Conservation (phyloP, 2,888 invertebrate species). For the Blastobasis adustella region DNA sequence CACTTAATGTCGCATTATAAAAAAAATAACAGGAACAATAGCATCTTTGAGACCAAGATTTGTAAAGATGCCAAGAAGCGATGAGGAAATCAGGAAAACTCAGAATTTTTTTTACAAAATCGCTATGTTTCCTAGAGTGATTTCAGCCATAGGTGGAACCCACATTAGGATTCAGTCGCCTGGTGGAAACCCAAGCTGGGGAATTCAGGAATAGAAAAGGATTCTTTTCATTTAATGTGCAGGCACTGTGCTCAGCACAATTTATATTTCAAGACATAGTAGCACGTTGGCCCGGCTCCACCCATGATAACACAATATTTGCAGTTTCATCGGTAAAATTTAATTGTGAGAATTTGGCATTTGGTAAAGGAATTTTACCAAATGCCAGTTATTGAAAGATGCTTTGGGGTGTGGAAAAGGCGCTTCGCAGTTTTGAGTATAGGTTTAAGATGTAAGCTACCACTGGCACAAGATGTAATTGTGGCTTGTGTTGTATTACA, state of each 20-base stretch:
- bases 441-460: conserved; percentile 7
- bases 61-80: conserved; percentile 5
- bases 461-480: conserved; percentile 9
- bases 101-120: conserved; percentile 11
- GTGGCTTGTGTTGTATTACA: conserved; percentile 12
- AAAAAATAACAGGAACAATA: conserved; percentile 9
- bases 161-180: conserved; percentile 7
- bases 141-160: conserved; percentile 8
- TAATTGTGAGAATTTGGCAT: neutral
- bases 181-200: conserved; percentile 14
- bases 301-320: conserved; percentile 12
- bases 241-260: no score
- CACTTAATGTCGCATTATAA: conserved; percentile 6
- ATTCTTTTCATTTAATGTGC: no score
- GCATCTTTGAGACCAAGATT: neutral
- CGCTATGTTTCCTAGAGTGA: conserved; percentile 5
- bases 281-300: conserved; percentile 5
- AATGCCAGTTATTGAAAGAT: conserved; percentile 11
- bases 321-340: conserved; percentile 1
- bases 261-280: no score
- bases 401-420: conserved; percentile 10
- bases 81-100: conserved; percentile 5
- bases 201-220: conserved; percentile 8
- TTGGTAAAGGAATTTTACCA: conserved; percentile 7
- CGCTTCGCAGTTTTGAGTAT: conserved; percentile 5